Evolutionary conservation across 2,113 vertebrate genomes (phyloP).

Genomic region (Glaucidium brasilianum): DNA sequence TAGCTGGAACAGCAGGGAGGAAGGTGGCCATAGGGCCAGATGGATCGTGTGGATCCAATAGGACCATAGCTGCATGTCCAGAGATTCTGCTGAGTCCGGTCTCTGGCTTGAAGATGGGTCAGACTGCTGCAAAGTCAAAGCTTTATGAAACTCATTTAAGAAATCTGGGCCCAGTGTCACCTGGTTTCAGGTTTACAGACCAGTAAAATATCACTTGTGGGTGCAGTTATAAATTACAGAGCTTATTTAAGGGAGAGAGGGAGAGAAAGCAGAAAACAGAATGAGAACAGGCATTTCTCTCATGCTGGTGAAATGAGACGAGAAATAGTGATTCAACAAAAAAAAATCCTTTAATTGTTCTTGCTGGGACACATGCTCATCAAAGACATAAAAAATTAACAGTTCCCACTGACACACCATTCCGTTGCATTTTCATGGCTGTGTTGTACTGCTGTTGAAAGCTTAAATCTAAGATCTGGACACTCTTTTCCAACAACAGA

Average conservation of each 20-base stretch:
- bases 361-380: background rate
- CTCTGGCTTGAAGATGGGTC: background rate
- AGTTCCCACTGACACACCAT: background rate
- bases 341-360: background rate
- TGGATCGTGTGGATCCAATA: accelerated
- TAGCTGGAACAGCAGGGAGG: background rate
- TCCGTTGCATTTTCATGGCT: background rate
- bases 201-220: background rate
- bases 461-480: background rate
- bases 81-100: background rate
- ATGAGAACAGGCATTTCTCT: background rate
- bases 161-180: background rate
- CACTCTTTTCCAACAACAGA: no score
- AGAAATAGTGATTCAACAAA: background rate
- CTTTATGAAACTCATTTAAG: background rate
- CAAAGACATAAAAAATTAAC: background rate
- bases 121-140: background rate
- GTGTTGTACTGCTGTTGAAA: background rate
- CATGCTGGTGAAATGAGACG: background rate
- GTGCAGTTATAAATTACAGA: background rate
- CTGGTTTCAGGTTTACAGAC: background rate
- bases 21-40: background rate
- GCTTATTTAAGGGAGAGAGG: background rate
- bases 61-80: background rate
- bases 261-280: background rate